Evolutionary conservation across 2,888 invertebrate genomes (phyloP), one percentile per base, ranked within the genome.

Genomic region (Torymus aiolomorphi): DNA sequence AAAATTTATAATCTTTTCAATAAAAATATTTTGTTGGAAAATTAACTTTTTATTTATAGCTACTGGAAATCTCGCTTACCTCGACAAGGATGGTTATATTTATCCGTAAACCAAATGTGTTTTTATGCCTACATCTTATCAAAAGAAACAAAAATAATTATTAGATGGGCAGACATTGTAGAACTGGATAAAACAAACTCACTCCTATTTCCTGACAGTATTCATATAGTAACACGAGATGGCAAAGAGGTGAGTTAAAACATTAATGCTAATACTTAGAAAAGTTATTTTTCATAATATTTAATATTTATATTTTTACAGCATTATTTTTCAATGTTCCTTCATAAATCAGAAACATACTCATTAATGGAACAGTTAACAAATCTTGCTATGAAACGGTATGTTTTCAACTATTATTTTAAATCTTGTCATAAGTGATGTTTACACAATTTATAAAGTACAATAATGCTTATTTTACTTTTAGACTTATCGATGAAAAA

Each of bases 71-170:
- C 96, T 54, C 95, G 95, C 89, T 92, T 99, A 84, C 98, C 98
- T 0, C 92, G 97, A n/a, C 98, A 98, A 92, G 99, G 99, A 52
- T 97, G 97, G 95, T 92, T 99, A 89, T 99, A 98, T 89, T 93
- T 99, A n/a, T 98, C 98, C 20, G 95, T 99, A 54, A 97, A 98
- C 89, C 97, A 97, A 90, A 93, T 98, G 89, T 98, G 98, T 89
- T 99, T 99, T 91, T 96, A 98, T 90, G 97, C 98, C 0, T 97
- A 96, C 88, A 95, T 99, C 87, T 93, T 99, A 91, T 97, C 98
- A 11, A 95, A 94, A 80, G 97, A 98, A 90, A 97, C 96, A 4
- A 96, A 96, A 86, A 92, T 98, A 67, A 95, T 96, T 84, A 94
- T 98, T 77, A 93, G 97, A 85, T 98, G 97, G 97, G 95, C 96